Percentiles rank a stretch among this genome's conserved stretches.
phyloP scores from a whole-genome alignment of 37 sponge, comb jelly and placozoan species.

The Oscarella lobularis region DNA sequence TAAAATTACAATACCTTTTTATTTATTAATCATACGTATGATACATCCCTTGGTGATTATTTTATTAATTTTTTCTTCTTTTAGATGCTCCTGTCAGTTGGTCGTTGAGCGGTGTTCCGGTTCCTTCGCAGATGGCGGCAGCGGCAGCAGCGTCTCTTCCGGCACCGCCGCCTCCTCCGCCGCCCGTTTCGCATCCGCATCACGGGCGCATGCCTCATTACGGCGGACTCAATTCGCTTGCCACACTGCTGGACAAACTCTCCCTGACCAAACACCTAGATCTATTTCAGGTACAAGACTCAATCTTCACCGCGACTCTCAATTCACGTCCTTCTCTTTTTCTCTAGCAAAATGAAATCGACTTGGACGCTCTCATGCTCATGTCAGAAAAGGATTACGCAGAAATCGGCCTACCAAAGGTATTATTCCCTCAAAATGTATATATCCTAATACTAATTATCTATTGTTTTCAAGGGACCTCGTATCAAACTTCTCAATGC shows the following conservation, averaged over 20 bases:
- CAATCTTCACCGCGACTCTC: too few relatives aligned
- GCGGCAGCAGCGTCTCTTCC: background rate
- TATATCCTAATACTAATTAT: background rate
- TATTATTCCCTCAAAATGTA: background rate
- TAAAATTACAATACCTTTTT: too few relatives aligned
- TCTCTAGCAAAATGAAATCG: conserved; percentile 71
- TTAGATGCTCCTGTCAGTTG: too few relatives aligned
- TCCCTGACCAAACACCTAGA: conserved; percentile 28
- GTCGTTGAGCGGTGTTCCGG: too few relatives aligned
- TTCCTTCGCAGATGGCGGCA: too few relatives aligned
- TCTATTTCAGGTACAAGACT: too few relatives aligned
- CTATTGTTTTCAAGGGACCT: conserved; percentile 9
- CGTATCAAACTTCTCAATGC: conserved; percentile 16
- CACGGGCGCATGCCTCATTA: background rate
- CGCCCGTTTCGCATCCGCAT: background rate
- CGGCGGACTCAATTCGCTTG: background rate
- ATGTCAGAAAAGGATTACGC: conserved; percentile 77
- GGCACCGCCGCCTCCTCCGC: background rate
- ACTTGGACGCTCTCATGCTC: conserved; percentile 58
- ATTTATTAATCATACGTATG: too few relatives aligned
- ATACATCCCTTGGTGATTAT: too few relatives aligned
- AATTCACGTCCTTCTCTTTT: too few relatives aligned
- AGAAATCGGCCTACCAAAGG: conserved; percentile 68
- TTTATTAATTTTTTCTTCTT: too few relatives aligned
- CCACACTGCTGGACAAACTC: conserved; percentile 25